Conservation (phyloP, 53 echinoderm and acorn worm genomes). For the Luidia sarsii region DNA sequence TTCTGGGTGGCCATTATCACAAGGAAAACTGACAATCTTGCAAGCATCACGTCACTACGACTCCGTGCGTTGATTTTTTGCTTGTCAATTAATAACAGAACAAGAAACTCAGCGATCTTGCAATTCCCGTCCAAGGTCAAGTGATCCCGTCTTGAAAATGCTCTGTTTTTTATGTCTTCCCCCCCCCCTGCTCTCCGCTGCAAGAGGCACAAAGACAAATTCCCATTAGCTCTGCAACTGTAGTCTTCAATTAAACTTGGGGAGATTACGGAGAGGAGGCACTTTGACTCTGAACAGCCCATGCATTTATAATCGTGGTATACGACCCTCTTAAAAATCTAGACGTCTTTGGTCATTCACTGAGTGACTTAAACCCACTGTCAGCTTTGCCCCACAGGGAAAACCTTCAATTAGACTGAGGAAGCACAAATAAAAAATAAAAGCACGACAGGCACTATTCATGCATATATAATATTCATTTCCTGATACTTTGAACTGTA, state of each 20-base stretch:
- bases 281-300: slow-evolving; percentile 36
- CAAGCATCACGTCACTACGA: not conserved
- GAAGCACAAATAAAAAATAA: slow-evolving; percentile 26
- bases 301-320: slow-evolving; percentile 53
- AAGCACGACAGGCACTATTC: too few relatives aligned
- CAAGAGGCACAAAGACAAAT: slow-evolving; percentile 41
- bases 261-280: slow-evolving; percentile 33
- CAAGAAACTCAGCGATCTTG: not conserved
- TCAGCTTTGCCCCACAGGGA: slow-evolving; percentile 16
- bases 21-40: not conserved
- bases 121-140: slow-evolving; percentile 28
- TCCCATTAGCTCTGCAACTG: slow-evolving; percentile 51
- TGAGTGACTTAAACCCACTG: slow-evolving; percentile 13
- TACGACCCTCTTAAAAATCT: slow-evolving; percentile 27
- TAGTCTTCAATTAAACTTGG: slow-evolving; percentile 50
- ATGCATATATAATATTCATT: slow-evolving; percentile 42
- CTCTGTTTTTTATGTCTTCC: not conserved
- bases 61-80: slow-evolving; percentile 34
- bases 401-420: slow-evolving; percentile 18
- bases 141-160: not conserved
- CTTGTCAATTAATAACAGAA: slow-evolving; percentile 42
- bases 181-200: not conserved
- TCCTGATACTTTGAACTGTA: slow-evolving; percentile 2
- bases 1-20: too few relatives aligned
- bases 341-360: slow-evolving; percentile 22